Evolutionary conservation across 2,888 invertebrate species (phyloP), one percentile per base, ranked within the genome.

Genomic region (Drosophila algonquin): DNA sequence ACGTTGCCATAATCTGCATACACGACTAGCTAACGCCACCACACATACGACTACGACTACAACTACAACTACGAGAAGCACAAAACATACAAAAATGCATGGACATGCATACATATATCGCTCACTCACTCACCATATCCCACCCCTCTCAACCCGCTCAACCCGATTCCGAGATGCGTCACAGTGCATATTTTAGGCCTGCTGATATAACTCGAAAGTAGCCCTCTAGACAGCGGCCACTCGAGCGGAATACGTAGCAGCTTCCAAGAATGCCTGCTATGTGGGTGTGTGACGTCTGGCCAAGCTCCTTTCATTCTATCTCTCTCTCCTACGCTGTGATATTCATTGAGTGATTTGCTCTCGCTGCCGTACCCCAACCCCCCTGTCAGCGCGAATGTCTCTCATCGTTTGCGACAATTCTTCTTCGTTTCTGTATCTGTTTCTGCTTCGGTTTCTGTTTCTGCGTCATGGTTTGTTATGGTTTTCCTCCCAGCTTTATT

Each of bases 141-240:
- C 32, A 10, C 12, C 5, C 18, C 16, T 18, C 9, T 18, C 12
- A 4, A 4, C 24, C 24, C 24, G 24, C 56, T 46, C 21, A 24
- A 32, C 57, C 57, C 70, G 63, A 58, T 48, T n/a, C 75, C 57
- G 73, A 89, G 73, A 89, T 89, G 88, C 89, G 88, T 89, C 88
- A 88, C 75, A 67, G 59, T 78, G 79, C 73, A 81, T 88, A 88
- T 88, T 88, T 88, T 78, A 79, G 76, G 86, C 72, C 63, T 62
- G 80, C 80, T 83, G 89, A 88, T 80, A 78, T 79, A 87, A 81
- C 73, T 76, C 16, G 62, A 57, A 59, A 48, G 53, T 62, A 73
- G 73, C 58, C 64, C 62, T 51, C 63, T 63, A 73, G 64, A 79
- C 80, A 58, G 69, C 67, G 59, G 78, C 61, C 71, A 71, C 69